Evolutionary conservation across 2,888 invertebrate species (phyloP).

Genomic region (Coenonympha glycerion): DNA sequence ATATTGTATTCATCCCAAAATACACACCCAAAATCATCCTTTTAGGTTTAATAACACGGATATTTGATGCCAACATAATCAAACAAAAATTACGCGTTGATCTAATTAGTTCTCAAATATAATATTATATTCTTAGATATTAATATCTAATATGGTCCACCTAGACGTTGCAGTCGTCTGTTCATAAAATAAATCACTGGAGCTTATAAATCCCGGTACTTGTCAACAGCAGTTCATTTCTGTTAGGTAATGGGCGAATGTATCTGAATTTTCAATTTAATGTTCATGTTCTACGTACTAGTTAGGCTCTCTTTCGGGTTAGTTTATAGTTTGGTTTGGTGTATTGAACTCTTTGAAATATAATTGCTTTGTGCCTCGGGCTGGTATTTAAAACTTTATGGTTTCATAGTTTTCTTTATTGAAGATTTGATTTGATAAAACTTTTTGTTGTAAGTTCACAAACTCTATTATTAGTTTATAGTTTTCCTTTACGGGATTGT

Average conservation of each 20-base stretch:
- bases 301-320: not conserved
- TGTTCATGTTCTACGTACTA: conserved; percentile 3
- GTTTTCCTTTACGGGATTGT: no score
- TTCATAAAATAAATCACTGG: conserved; percentile 27
- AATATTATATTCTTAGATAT: no score
- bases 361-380: no score
- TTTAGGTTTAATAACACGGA: not conserved
- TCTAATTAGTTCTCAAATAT: conserved; percentile 14
- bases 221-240: conserved; percentile 31
- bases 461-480: no score
- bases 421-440: no score
- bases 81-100: not conserved
- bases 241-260: conserved; percentile 32
- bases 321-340: not conserved
- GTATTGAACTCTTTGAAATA: not conserved
- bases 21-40: not conserved
- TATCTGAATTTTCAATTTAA: conserved; percentile 27
- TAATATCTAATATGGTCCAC: conserved; percentile 13
- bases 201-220: conserved; percentile 29
- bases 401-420: no score
- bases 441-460: no score
- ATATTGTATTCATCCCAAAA: not conserved
- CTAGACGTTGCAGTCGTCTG: conserved; percentile 17
- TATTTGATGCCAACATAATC: not conserved
- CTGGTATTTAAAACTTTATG: no score